Evolutionary conservation across 2,888 invertebrate genomes (phyloP).

Genomic region (Parthenolecanium corni): DNA sequence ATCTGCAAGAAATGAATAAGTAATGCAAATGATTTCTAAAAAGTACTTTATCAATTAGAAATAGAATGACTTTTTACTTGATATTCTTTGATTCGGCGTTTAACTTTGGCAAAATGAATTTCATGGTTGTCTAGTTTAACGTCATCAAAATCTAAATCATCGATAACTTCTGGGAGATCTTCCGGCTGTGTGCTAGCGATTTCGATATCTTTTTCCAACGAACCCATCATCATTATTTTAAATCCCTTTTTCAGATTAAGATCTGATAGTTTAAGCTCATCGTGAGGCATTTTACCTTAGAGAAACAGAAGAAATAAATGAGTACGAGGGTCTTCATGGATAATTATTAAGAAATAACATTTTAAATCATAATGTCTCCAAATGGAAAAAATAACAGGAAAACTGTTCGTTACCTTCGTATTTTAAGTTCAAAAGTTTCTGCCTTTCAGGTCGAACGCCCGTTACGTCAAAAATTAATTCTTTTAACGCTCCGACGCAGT

Average conservation of each 20-base stretch:
- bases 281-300: conserved; percentile 72
- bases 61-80: conserved; percentile 41
- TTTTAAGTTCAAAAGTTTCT: conserved; percentile 86
- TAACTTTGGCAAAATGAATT: conserved; percentile 66
- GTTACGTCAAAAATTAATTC: conserved; percentile 75
- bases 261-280: conserved; percentile 61
- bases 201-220: conserved; percentile 79
- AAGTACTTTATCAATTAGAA: not conserved
- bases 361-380: too few species aligned
- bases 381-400: too few species aligned
- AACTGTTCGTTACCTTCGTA: conserved; percentile 63
- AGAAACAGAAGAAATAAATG: conserved; percentile 30
- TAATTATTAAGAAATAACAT: too few species aligned
- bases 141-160: conserved; percentile 85
- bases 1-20: conserved; percentile 37
- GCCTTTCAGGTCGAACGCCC: conserved; percentile 80
- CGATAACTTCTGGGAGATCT: conserved; percentile 72
- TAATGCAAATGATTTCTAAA: not conserved
- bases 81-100: conserved; percentile 71
- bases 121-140: conserved; percentile 54
- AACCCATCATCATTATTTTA: conserved; percentile 96
- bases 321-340: too few species aligned
- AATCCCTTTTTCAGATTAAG: conserved; percentile 73
- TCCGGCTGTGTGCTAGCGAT: conserved; percentile 69
- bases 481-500: conserved; percentile 68